These are phyloP conservation scores for Abramis brama DNA, from an alignment of 2,113 vertebrate species.

Conservation along the genomic window DNA sequence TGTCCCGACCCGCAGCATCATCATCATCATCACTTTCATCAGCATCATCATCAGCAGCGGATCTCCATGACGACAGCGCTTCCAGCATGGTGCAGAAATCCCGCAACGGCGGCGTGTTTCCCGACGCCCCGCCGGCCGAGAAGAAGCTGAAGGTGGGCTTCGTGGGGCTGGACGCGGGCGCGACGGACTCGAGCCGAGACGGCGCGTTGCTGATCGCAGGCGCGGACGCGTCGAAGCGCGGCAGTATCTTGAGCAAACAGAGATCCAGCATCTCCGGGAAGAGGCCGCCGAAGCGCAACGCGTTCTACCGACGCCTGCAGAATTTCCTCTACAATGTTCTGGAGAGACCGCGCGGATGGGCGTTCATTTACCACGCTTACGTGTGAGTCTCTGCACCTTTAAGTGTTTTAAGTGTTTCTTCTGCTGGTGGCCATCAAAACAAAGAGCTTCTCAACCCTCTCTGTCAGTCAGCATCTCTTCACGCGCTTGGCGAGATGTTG, in stretches of 20 bases:
- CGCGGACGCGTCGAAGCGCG: slow-evolving; percentile 80
- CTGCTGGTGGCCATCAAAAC: slow-evolving; percentile 9
- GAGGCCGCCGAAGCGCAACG: slow-evolving; percentile 86
- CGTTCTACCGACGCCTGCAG: slow-evolving; percentile 87
- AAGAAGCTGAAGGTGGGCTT: slow-evolving; percentile 98
- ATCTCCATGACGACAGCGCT: slow-evolving; percentile 62
- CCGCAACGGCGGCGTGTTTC: slow-evolving; percentile 92
- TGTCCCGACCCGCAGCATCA: slow-evolving; percentile 40
- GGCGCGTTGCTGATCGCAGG: slow-evolving; percentile 91
- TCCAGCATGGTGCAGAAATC: slow-evolving; percentile 91
- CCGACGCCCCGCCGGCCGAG: slow-evolving; percentile 82
- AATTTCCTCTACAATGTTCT: slow-evolving; percentile 91
- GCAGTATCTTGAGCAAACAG: slow-evolving; percentile 84
- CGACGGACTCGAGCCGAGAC: slow-evolving; percentile 87
- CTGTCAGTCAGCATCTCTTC: background rate
- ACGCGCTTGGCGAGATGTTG: slow-evolving; percentile 1
- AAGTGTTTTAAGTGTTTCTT: background rate
- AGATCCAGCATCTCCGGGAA: slow-evolving; percentile 78
- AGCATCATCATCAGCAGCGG: slow-evolving; percentile 14
- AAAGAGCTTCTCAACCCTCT: background rate
- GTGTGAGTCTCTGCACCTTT: slow-evolving; percentile 77
- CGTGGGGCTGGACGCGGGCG: slow-evolving; percentile 90
- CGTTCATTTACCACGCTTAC: slow-evolving; percentile 89
- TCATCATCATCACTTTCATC: background rate
- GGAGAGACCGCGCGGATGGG: slow-evolving; percentile 89